These are phyloP conservation scores for Anastatus disparis DNA, from an alignment of 1,140 invertebrate genomes.

Conservation along the genomic window DNA sequence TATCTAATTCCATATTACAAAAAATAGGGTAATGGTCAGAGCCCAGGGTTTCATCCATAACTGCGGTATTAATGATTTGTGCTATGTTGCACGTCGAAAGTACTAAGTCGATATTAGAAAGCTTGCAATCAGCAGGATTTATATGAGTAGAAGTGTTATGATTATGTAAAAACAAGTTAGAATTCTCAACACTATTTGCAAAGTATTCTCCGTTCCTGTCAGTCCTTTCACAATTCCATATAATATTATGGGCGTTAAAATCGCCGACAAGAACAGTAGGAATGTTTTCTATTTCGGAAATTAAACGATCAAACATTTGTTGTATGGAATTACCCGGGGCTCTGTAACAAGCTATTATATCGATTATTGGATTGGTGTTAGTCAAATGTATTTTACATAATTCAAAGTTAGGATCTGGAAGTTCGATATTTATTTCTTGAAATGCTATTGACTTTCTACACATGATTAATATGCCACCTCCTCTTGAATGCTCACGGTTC, in stretches of 20 bases:
- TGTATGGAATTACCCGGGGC: background rate
- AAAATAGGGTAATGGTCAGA: no score
- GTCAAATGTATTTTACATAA: background rate
- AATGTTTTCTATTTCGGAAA: background rate
- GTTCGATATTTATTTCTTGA: background rate
- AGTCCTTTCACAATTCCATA: background rate
- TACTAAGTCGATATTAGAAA: no score
- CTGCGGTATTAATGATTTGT: no score
- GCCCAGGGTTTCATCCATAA: no score
- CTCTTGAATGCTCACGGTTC: background rate
- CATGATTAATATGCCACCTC: background rate
- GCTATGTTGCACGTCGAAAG: no score
- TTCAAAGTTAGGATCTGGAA: background rate
- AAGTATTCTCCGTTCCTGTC: background rate
- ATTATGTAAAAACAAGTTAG: background rate
- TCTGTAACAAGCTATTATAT: background rate
- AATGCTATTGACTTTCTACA: background rate
- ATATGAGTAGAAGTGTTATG: background rate
- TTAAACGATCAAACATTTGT: background rate
- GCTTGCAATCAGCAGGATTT: background rate
- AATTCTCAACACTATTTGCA: background rate
- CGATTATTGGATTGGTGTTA: background rate
- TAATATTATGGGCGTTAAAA: background rate
- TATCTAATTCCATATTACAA: no score
- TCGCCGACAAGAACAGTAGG: background rate